phyloP scores from a whole-genome alignment of 1,140 invertebrate genomes.

The Drosophila malerkotliana region DNA sequence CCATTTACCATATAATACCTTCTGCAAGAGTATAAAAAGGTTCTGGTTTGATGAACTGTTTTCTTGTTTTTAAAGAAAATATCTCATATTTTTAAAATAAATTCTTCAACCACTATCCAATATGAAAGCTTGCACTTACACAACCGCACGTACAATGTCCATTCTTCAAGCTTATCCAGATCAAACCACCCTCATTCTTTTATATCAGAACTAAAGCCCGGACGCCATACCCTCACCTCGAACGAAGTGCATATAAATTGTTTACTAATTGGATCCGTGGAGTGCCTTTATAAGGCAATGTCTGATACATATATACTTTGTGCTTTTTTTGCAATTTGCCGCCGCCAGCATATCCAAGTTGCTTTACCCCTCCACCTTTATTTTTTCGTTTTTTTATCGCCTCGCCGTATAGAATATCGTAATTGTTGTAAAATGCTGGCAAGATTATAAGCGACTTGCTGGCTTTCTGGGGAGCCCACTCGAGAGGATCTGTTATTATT shows the following conservation, averaged over 20 bases:
- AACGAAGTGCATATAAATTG: slow-evolving; percentile 50
- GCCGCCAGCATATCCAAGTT: slow-evolving; percentile 40
- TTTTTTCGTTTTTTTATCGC: slow-evolving; percentile 28
- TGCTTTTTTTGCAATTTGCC: slow-evolving; percentile 38
- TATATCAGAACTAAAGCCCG: background rate
- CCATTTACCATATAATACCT: no score
- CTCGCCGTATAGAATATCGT: slow-evolving; percentile 35
- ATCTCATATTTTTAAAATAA: background rate
- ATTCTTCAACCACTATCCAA: background rate
- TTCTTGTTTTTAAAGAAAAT: background rate
- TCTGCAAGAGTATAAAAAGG: no score
- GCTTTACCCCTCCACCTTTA: slow-evolving; percentile 4
- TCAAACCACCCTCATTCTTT: background rate
- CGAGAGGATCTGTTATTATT: slow-evolving; percentile 46
- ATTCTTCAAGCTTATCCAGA: slow-evolving; percentile 10
- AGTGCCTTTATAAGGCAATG: slow-evolving; percentile 30
- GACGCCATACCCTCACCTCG: background rate
- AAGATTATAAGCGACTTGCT: slow-evolving; percentile 18
- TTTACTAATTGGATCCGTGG: slow-evolving; percentile 46
- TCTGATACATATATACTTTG: slow-evolving; percentile 27
- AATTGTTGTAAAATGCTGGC: slow-evolving; percentile 49
- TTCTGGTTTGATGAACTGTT: no score
- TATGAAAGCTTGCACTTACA: background rate
- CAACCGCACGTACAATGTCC: slow-evolving; percentile 6
- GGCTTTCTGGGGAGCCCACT: slow-evolving; percentile 14